Percentiles rank a stretch among this genome's conserved stretches.
phyloP scores from a whole-genome alignment of 2,888 invertebrate genomes.

The Acanthosepion pharaonis region DNA sequence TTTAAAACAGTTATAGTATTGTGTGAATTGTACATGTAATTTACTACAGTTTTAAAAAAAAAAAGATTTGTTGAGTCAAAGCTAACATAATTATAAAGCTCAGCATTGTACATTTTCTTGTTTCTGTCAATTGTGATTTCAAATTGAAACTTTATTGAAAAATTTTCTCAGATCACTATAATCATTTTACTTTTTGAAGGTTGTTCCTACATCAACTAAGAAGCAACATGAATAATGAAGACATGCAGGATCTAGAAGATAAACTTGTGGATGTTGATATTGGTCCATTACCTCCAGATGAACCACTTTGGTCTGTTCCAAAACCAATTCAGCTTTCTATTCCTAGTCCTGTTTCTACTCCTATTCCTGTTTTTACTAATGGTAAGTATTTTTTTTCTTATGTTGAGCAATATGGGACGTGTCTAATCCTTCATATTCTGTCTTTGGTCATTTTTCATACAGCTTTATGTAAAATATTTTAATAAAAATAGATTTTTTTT shows the following conservation, averaged over 20 bases:
- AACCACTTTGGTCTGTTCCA: background rate
- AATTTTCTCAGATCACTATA: background rate
- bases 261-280: background rate
- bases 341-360: background rate
- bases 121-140: too few relatives aligned
- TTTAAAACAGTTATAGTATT: too few relatives aligned
- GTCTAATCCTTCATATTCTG: too few relatives aligned
- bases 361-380: background rate
- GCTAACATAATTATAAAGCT: too few relatives aligned
- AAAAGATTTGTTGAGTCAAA: too few relatives aligned
- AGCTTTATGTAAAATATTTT: background rate
- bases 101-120: too few relatives aligned
- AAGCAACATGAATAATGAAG: background rate
- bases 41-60: too few relatives aligned
- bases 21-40: too few relatives aligned
- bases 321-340: background rate
- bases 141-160: background rate
- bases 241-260: background rate
- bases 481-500: background rate
- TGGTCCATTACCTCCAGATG: background rate
- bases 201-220: background rate
- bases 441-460: background rate
- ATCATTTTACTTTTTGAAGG: background rate
- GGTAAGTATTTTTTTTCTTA: background rate
- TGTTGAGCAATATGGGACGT: too few relatives aligned